Evolutionary conservation across 2,113 vertebrate species (phyloP).

Genomic region (Calidris pugnax): DNA sequence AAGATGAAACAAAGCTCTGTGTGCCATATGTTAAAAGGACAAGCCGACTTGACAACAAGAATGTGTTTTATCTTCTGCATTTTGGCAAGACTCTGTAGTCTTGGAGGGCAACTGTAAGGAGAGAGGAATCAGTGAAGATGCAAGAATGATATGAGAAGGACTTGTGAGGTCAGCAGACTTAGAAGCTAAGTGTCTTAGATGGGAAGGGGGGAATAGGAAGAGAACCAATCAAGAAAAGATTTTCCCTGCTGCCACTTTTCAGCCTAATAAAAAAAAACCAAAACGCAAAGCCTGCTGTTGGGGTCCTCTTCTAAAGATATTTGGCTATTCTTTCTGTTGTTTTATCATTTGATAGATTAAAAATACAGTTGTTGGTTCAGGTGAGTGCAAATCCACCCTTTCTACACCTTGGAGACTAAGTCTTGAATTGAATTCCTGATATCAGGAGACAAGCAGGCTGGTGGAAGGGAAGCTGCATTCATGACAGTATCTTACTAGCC

Average conservation of each 20-base stretch:
- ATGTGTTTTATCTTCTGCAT: conserved; percentile 22
- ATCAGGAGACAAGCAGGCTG: background rate
- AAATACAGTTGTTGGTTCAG: background rate
- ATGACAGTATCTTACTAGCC: background rate
- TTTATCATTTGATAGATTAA: background rate
- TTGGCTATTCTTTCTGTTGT: background rate
- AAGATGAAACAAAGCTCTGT: conserved; percentile 35
- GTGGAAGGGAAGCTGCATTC: background rate
- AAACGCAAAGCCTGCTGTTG: background rate
- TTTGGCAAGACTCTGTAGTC: conserved; percentile 18
- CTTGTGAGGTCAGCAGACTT: background rate
- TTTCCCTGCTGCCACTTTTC: too few relatives aligned
- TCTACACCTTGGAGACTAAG: background rate
- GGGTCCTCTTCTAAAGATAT: background rate
- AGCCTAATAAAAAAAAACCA: background rate
- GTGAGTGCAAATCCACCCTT: background rate
- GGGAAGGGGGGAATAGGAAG: background rate
- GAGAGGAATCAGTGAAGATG: background rate
- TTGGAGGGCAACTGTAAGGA: background rate
- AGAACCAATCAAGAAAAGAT: background rate
- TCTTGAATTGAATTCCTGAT: background rate
- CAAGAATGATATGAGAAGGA: background rate
- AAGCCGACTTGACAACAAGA: background rate
- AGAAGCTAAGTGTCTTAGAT: background rate
- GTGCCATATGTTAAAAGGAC: conserved; percentile 46